These are phyloP conservation scores for Saccopteryx bilineata DNA, from an alignment of 2,113 vertebrate genomes.

Conservation along the genomic window DNA sequence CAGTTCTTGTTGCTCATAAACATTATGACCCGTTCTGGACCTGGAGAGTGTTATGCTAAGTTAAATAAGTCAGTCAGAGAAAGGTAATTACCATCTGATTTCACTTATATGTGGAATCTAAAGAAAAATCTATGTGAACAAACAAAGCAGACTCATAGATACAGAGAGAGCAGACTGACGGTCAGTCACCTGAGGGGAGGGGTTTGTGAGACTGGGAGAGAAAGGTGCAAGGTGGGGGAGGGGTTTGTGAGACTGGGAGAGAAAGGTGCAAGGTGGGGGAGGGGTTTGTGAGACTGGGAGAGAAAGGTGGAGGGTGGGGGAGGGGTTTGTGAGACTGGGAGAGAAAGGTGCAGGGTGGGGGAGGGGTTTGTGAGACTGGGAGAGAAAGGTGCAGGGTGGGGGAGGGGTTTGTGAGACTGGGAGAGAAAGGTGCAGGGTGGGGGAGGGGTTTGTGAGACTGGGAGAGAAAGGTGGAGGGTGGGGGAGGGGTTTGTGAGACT, in stretches of 20 bases:
- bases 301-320: too few relatives aligned
- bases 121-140: not conserved
- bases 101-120: not conserved
- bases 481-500: not conserved
- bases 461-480: too few relatives aligned
- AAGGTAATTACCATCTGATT: not conserved
- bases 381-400: too few relatives aligned
- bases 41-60: not conserved
- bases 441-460: not conserved
- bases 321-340: not conserved
- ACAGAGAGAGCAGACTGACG: not conserved
- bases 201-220: not conserved
- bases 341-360: too few relatives aligned
- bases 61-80: not conserved
- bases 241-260: not conserved
- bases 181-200: not conserved
- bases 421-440: too few relatives aligned
- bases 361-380: not conserved
- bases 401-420: not conserved
- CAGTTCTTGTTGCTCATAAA: not conserved
- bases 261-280: too few relatives aligned
- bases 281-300: not conserved
- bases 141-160: not conserved
- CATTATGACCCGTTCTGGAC: not conserved
- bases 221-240: not conserved